Base-by-base conservation (phyloP, 2,888 invertebrate genomes). In the Sepioteuthis lessoniana region DNA sequence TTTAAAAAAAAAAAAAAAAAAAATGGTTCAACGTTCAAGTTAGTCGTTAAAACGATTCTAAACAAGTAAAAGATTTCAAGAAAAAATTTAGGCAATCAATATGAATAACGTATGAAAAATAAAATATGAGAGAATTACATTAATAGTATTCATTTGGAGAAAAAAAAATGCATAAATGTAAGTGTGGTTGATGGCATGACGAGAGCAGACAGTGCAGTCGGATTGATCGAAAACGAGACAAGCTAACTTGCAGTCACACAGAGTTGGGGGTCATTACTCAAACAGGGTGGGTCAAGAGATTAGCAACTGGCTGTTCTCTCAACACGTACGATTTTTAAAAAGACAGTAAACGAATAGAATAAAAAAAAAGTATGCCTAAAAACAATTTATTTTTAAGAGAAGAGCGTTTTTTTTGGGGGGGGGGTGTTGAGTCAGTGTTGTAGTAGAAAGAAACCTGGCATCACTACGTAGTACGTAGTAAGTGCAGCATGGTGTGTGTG, bases 391-490 rank as follows among this genome's bases (percentile, higher is more conserved):
- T 76, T 35, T 19, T 35, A 55, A 76, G n/a, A 76, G 35, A n/a
- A n/a, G n/a, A n/a, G n/a, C n/a, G n/a, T n/a, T n/a, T n/a, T n/a
- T n/a, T n/a, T n/a, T n/a, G n/a, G n/a, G n/a, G n/a, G n/a, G n/a
- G n/a, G n/a, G n/a, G n/a, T n/a, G n/a, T n/a, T n/a, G 31, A 0
- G n/a, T n/a, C 31, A 8, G 7, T 16, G n/a, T 76, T 13, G 76
- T 76, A 76, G 76, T 76, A n/a, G 31, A 10, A 31, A n/a, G n/a
- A 31, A 8, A 31, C 8, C 13, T 2, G n/a, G n/a, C n/a, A 35
- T 76, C n/a, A 76, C n/a, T 76, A 76, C 76, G 76, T 76, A 76
- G 76, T 76, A 76, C 76, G 76, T 76, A 76, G 76, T 35, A 76
- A 76, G 13, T n/a, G 76, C n/a, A 47, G 55, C 55, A 21, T 55